Base-by-base conservation (phyloP, 2,888 invertebrate species). In the Pyrrhia umbra region DNA sequence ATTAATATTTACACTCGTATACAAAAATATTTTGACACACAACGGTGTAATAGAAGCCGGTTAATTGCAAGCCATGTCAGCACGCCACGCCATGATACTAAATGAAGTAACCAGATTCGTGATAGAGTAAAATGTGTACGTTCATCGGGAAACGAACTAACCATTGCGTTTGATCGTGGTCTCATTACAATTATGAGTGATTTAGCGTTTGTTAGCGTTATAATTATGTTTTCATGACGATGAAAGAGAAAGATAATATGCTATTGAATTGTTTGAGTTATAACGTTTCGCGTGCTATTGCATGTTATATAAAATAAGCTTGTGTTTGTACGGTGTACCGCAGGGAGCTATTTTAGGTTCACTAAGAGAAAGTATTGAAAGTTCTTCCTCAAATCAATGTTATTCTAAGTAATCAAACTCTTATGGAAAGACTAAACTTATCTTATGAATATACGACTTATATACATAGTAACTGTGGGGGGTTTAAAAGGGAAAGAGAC, bases 111-210 rank as follows among this genome's bases (percentile, higher is more conserved):
- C 79, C 66, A 64, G 72, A 64, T 78, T 86, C 87, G 87, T 87
- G 87, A 87, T 87, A 85, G 85, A 85, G 82, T 87, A 85, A 81
- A 82, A 78, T 80, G 73, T 82, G 47, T 45, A 60, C 56, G 50
- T 61, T 66, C 62, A 58, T 66, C 60, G 67, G 66, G 51, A 77
- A 80, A 68, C 60, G 47, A 60, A 50, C 46, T 40, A 49, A 50
- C 54, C 54, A 34, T 54, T 54, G 63, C 68, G 6, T 61, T 55
- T 51, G 49, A 76, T 73, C 77, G 77, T 65, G 76, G 10, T 55
- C 43, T 58, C n/a, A 34, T 70, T 59, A 54, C 45, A 56, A 75
- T 75, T 57, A 70, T 70, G 40, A 70, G 42, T 70, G 64, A 75
- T 75, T 54, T 63, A 70, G 46, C 43, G 39, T 54, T 30, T 42